A percentile compares a stretch with the other conserved stretches of the same genome.
Evolutionary conservation across 1,140 invertebrate species (phyloP).

Genomic region (Drosophila parvula): DNA sequence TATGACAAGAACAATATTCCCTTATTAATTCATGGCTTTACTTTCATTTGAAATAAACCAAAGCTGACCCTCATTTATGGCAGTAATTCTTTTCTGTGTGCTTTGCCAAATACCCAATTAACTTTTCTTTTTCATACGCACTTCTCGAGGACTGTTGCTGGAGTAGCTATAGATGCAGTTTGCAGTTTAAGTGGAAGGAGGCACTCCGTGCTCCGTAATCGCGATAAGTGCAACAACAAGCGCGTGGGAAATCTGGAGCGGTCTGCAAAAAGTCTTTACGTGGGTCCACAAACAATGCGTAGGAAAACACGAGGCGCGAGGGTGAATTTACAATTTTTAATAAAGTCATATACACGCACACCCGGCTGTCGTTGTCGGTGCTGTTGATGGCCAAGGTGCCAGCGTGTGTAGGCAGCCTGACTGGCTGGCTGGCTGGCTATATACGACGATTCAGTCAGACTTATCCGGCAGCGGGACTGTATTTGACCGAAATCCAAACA

Average conservation of each 20-base stretch:
- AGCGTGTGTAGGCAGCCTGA: background rate
- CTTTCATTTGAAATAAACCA: background rate
- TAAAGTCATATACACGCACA: conserved; percentile 78
- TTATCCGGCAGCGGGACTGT: conserved; percentile 11
- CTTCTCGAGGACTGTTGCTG: conserved; percentile 12
- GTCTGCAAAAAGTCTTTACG: conserved; percentile 52
- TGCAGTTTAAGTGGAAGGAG: conserved; percentile 1
- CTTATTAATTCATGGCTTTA: background rate
- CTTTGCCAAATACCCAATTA: conserved; percentile 53
- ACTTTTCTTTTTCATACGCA: conserved; percentile 52
- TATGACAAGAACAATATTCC: background rate
- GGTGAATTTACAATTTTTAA: conserved; percentile 69
- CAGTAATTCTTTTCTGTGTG: background rate
- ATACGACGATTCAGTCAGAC: conserved; percentile 23
- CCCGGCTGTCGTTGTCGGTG: conserved; percentile 22
- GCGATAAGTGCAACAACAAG: conserved; percentile 59
- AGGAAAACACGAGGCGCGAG: conserved; percentile 63
- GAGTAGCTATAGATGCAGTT: conserved; percentile 6
- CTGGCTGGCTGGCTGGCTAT: background rate
- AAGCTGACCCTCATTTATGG: background rate
- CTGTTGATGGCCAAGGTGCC: conserved; percentile 27
- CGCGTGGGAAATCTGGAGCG: conserved; percentile 41
- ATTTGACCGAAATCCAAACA: conserved; percentile 24
- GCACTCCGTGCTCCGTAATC: conserved; percentile 34
- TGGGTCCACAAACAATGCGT: conserved; percentile 68